A percentile compares a stretch with the other conserved stretches of the same genome.
Evolutionary conservation across 2,797 vertebrate species (phyloP).

Genomic region (Alauda arvensis): DNA sequence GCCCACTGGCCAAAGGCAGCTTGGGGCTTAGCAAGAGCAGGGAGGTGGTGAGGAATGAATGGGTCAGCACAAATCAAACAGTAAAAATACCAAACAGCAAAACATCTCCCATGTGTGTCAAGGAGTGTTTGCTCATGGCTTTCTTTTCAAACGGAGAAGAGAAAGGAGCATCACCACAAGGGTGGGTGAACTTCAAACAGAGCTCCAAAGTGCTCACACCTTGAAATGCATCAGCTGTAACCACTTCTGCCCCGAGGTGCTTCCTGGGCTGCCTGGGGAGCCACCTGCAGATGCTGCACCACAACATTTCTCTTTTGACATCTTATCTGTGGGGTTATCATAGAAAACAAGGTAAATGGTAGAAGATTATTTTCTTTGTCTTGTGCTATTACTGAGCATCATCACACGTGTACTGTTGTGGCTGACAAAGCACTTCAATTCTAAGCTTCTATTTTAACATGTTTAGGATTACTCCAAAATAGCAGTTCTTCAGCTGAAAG

Average conservation of each 20-base stretch:
- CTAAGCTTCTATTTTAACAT: constrained; percentile 31
- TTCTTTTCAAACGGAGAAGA: neutral
- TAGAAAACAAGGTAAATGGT: neutral
- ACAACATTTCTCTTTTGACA: neutral
- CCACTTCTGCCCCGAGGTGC: neutral
- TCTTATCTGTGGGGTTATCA: neutral
- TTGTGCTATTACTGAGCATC: neutral
- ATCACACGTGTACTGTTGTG: neutral
- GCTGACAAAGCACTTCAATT: neutral
- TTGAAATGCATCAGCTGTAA: neutral
- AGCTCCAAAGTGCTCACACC: neutral
- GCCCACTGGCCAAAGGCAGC: neutral
- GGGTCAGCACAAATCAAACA: neutral
- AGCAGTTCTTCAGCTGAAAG: constrained; percentile 26
- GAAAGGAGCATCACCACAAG: neutral
- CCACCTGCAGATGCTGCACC: neutral
- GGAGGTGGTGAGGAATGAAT: neutral
- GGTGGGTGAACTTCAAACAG: neutral
- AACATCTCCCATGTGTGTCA: neutral
- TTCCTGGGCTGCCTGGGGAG: neutral
- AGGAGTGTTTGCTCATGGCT: neutral
- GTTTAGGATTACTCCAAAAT: constrained; percentile 9
- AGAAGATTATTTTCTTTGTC: constrained; percentile 19
- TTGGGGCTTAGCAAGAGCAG: neutral
- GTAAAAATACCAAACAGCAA: neutral